Conservation (phyloP, 2,797 vertebrate species). For the Xerus rutilus region DNA sequence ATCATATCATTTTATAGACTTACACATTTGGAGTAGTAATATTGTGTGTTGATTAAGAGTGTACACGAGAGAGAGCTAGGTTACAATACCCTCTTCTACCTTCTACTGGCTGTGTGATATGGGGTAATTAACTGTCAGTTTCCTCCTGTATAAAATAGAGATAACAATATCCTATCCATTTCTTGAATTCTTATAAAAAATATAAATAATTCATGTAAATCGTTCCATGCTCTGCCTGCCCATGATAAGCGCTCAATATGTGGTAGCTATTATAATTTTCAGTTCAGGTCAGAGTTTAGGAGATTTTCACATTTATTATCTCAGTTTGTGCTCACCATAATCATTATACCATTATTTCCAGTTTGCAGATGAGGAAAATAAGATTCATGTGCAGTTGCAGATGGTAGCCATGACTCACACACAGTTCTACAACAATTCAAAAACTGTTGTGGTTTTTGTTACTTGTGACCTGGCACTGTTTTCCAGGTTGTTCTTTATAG, state of each 20-base stretch:
- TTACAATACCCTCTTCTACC: not conserved
- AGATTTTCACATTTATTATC: not conserved
- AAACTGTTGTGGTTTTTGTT: not conserved
- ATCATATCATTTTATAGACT: not conserved
- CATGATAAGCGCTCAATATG: not conserved
- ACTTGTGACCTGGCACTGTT: not conserved
- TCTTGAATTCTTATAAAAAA: slow-evolving; percentile 58
- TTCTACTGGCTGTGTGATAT: not conserved
- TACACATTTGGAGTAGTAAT: not conserved
- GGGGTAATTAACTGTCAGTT: slow-evolving; percentile 10
- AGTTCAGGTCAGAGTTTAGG: not conserved
- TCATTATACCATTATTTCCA: not conserved
- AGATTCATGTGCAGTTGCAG: not conserved
- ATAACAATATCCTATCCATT: slow-evolving; percentile 27
- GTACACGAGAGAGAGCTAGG: not conserved
- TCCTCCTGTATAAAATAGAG: slow-evolving; percentile 26
- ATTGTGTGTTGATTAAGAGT: not conserved
- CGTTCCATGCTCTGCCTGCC: not conserved
- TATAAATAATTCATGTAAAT: not conserved
- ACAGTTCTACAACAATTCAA: not conserved
- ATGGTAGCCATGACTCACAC: not conserved
- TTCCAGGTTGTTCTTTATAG: not conserved
- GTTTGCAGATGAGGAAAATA: not conserved
- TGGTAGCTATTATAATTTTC: not conserved
- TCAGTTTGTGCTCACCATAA: slow-evolving; percentile 4